These are phyloP conservation scores for Aphis craccivora DNA, from an alignment of 1,140 invertebrate genomes.

Conservation along the genomic window DNA sequence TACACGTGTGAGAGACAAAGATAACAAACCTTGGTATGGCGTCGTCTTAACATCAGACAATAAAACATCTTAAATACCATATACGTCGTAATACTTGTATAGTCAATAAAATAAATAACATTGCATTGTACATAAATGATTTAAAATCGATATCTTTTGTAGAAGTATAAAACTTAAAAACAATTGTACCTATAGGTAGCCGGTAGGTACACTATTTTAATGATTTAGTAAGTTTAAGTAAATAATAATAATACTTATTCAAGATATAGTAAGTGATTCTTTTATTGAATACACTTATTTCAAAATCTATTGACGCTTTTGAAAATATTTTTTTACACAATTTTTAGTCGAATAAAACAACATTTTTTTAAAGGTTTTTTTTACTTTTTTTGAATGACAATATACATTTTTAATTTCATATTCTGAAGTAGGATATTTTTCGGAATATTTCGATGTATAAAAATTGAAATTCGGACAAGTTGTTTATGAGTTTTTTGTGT, in stretches of 20 bases:
- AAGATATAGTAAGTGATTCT: not conserved
- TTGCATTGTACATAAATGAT: not conserved
- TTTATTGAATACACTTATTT: too few relatives aligned
- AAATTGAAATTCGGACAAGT: too few relatives aligned
- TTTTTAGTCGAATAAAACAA: too few relatives aligned
- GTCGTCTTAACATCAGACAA: not conserved
- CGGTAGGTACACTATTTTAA: not conserved
- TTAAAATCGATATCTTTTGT: not conserved
- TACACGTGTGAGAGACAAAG: not conserved
- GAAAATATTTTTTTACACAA: too few relatives aligned
- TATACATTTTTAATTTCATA: too few relatives aligned
- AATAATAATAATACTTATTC: slow-evolving; percentile 5
- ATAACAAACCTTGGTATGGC: not conserved
- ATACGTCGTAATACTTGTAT: not conserved
- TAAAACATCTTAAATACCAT: not conserved
- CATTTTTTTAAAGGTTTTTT: too few relatives aligned
- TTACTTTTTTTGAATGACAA: too few relatives aligned
- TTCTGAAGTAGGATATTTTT: too few relatives aligned
- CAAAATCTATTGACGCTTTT: too few relatives aligned
- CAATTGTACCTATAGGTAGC: not conserved
- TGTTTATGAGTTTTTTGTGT: too few relatives aligned
- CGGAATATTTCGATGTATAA: too few relatives aligned
- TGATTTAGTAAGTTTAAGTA: not conserved
- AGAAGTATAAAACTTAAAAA: not conserved
- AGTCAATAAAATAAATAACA: slow-evolving; percentile 22